Evolutionary conservation across 2,797 vertebrate species (phyloP).

Genomic region (Varecia variegata): DNA sequence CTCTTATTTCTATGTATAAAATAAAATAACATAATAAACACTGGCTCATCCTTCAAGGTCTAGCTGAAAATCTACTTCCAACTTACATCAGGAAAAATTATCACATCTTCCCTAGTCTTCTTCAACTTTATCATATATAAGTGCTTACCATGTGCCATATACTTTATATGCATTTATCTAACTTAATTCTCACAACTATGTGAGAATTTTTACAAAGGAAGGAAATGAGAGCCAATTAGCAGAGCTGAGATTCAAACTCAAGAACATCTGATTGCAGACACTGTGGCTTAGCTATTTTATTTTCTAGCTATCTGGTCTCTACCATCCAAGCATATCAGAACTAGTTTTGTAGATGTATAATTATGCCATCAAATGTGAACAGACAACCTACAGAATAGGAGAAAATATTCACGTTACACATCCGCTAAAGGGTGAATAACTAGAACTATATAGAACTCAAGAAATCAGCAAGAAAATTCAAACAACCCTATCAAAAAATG

Average conservation of each 20-base stretch:
- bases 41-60: neutral
- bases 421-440: no score
- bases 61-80: neutral
- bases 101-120: neutral
- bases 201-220: neutral
- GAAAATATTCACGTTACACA: no score
- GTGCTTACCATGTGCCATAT: neutral
- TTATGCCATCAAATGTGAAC: neutral
- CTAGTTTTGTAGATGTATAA: neutral
- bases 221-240: neutral
- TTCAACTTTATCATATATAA: neutral
- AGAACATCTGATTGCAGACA: neutral
- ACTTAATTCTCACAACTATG: neutral
- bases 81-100: neutral
- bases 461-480: no score
- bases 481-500: no score
- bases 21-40: neutral
- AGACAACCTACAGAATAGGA: no score
- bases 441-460: no score
- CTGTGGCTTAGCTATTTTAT: neutral
- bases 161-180: neutral
- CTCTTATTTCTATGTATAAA: neutral
- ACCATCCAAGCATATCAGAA: neutral
- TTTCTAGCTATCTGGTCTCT: neutral
- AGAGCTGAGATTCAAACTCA: neutral